Base-by-base conservation (phyloP, 1,140 invertebrate species). In the Caenorhabditis latens region DNA sequence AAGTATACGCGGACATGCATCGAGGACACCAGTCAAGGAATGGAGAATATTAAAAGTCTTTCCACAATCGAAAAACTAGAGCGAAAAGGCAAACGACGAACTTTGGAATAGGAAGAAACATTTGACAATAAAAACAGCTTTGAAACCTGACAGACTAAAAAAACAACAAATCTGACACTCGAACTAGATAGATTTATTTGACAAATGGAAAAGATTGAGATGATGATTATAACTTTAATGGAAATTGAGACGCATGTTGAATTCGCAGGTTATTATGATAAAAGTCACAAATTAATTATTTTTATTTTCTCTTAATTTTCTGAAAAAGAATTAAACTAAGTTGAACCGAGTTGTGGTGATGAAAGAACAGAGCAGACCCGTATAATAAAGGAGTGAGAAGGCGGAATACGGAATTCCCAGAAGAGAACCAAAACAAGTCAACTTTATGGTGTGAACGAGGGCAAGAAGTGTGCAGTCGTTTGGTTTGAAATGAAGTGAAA, bases 311-410 rank as follows among this genome's bases (percentile, higher is more conserved):
- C 32, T 53, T 53, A 53, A 13, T 1, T 13, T 16, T 53, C 16
- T 53, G 9, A 16, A 16, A 53, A 53, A 53, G n/a, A 53, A 53
- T 53, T 13, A 0, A 4, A 53, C 50, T 53, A 16, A 53, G 50
- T 53, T 9, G 50, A 53, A 53, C 50, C 2, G 24, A 32, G 9
- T 11, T 9, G 8, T 63, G 21, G 61, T 63, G 61, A 63, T 32
- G 32, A 14, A 11, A 6, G 24, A 24, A 24, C 21, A 58, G 21
- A 40, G 61, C 21, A n/a, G 58, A 9, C 58, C 7, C 7, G 32
- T n/a, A 63, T 63, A 63, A 63, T 40, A 21, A 71, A 71, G 19
- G 19, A 43, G 65, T 46, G 65, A 71, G 14, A 71, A 71, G 32
- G 21, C 21, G 32, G 19, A 43, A 24, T 43, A 43, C 11, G 16